These are phyloP conservation scores for Disparrhopalites patrizii DNA, from an alignment of 2,888 invertebrate genomes.

Conservation along the genomic window DNA sequence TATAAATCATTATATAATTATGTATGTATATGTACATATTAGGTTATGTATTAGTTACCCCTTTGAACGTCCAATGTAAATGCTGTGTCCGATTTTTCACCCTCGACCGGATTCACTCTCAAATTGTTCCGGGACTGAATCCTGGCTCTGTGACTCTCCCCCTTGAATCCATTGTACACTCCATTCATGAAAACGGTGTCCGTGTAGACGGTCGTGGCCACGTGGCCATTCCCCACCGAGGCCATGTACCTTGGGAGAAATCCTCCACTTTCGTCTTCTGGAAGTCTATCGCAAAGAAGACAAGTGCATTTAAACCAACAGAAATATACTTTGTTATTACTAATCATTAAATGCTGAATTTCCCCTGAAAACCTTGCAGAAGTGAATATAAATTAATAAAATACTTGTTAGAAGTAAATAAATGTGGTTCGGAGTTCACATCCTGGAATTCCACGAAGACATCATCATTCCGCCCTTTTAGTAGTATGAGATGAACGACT, in stretches of 20 bases:
- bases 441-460: not conserved
- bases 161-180: constrained; percentile 46
- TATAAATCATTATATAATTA: too few species aligned
- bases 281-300: too few species aligned
- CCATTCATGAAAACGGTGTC: constrained; percentile 48
- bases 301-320: too few species aligned
- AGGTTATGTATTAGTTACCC: too few species aligned
- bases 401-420: not conserved
- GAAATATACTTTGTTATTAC: too few species aligned
- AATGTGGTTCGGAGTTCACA: not conserved
- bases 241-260: constrained; percentile 42
- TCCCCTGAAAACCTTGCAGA: not conserved
- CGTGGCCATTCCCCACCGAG: constrained; percentile 48
- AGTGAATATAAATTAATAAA: not conserved
- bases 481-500: too few species aligned
- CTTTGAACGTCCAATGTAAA: constrained; percentile 41
- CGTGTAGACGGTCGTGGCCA: constrained; percentile 45
- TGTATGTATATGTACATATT: too few species aligned
- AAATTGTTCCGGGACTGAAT: constrained; percentile 47
- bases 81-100: constrained; percentile 16
- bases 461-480: not conserved
- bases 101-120: constrained; percentile 13
- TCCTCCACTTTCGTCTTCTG: constrained; percentile 34
- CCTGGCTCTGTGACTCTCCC: constrained; percentile 46
- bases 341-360: too few species aligned